These are phyloP conservation scores for Odiellus spinosus DNA, from an alignment of 2,888 invertebrate genomes.

Conservation along the genomic window DNA sequence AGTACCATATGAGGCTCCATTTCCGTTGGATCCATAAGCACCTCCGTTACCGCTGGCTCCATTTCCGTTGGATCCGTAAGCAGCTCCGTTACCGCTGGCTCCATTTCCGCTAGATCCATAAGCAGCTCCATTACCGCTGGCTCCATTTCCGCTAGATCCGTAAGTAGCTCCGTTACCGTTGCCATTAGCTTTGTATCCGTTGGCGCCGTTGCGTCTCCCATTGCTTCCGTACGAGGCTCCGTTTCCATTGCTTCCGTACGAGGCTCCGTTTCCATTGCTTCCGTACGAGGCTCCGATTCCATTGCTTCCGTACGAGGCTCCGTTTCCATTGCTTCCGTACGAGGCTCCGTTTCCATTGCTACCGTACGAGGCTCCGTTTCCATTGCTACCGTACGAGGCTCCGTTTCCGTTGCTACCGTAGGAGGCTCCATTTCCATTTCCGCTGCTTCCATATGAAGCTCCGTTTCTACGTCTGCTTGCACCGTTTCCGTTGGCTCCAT, in stretches of 20 bases:
- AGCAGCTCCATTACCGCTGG: neutral
- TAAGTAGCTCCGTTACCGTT: conserved; percentile 2
- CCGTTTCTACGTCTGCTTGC: neutral
- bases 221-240: neutral
- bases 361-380: neutral
- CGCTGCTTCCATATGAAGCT: neutral
- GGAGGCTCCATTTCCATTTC: neutral
- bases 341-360: neutral
- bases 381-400: neutral
- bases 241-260: neutral
- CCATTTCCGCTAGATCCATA: conserved; percentile 1
- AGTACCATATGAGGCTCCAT: neutral
- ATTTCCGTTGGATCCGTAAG: neutral
- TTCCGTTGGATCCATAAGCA: neutral
- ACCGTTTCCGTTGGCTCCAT: neutral
- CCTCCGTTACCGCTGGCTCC: neutral
- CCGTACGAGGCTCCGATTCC: neutral
- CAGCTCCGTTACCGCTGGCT: neutral
- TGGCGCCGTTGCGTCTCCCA: neutral
- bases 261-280: neutral
- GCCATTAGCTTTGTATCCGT: no score
- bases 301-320: neutral
- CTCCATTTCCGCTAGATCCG: neutral
- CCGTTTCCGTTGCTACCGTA: neutral
- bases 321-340: neutral